Evolutionary conservation across 2,113 vertebrate genomes (phyloP).

Genomic region (Micromys minutus): DNA sequence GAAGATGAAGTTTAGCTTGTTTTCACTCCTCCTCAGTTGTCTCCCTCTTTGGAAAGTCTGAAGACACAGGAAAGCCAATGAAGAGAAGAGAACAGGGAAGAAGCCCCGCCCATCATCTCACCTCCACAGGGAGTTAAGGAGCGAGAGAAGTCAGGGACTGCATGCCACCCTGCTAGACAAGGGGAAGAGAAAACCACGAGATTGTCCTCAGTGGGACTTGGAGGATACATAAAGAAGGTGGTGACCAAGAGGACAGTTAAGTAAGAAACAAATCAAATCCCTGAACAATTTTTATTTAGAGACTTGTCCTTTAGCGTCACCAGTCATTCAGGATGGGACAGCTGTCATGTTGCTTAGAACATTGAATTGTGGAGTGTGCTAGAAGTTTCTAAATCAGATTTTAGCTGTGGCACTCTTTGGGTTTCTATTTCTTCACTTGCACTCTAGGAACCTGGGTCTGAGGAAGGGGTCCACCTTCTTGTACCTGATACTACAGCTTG

Average conservation of each 20-base stretch:
- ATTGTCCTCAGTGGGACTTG: neutral
- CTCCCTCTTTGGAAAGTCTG: neutral
- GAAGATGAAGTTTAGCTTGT: neutral
- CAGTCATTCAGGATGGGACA: neutral
- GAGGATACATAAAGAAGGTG: neutral
- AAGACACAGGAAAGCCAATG: neutral
- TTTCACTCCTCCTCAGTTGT: neutral
- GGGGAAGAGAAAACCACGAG: neutral
- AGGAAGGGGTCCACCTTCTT: conserved; percentile 32
- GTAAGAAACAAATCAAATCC: neutral
- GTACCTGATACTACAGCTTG: neutral
- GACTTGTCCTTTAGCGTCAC: neutral
- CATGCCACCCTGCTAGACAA: neutral
- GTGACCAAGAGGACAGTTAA: neutral
- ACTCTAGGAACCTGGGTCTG: conserved; percentile 45
- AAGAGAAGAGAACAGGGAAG: neutral
- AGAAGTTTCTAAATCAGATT: neutral
- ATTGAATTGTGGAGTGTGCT: neutral
- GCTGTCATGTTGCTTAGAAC: neutral
- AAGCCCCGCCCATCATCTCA: neutral
- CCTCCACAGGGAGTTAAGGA: rapidly evolving
- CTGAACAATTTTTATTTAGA: neutral
- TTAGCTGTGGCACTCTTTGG: neutral
- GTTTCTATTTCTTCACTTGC: conserved; percentile 37
- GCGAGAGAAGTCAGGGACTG: neutral